A percentile compares a stretch with the other conserved stretches of the same genome.
phyloP scores from a whole-genome alignment of 1,140 invertebrate genomes.

The Argopecten irradians region DNA sequence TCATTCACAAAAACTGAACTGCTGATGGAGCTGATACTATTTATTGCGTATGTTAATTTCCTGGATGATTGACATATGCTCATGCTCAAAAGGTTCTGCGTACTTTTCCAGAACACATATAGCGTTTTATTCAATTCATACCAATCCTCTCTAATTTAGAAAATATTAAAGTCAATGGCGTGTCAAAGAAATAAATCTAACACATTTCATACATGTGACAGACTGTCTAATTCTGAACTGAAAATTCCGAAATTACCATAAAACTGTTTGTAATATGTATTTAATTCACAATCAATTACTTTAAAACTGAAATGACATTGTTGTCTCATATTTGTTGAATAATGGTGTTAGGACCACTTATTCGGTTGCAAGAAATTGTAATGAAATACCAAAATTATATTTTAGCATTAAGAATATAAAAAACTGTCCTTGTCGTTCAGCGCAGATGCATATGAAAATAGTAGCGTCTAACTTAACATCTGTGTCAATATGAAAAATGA shows the following conservation, averaged over 20 bases:
- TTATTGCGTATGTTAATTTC: no score
- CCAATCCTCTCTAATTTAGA: neutral
- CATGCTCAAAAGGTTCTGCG: neutral
- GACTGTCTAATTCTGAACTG: no score
- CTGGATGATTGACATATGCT: neutral
- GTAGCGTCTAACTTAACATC: no score
- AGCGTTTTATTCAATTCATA: neutral
- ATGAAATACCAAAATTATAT: no score
- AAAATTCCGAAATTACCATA: neutral
- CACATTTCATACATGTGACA: neutral
- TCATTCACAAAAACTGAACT: no score
- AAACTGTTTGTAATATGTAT: neutral
- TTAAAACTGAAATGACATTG: neutral
- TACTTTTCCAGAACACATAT: neutral
- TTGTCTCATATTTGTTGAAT: neutral
- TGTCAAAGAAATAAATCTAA: neutral
- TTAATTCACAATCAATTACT: neutral
- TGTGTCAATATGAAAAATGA: no score
- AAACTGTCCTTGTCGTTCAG: no score
- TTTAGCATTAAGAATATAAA: no score
- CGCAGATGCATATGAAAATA: no score
- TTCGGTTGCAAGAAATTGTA: no score
- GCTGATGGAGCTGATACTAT: no score
- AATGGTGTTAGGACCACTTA: neutral
- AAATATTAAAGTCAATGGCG: neutral